Conservation (phyloP, 1,140 invertebrate species). For the Sycophila sp. region DNA sequence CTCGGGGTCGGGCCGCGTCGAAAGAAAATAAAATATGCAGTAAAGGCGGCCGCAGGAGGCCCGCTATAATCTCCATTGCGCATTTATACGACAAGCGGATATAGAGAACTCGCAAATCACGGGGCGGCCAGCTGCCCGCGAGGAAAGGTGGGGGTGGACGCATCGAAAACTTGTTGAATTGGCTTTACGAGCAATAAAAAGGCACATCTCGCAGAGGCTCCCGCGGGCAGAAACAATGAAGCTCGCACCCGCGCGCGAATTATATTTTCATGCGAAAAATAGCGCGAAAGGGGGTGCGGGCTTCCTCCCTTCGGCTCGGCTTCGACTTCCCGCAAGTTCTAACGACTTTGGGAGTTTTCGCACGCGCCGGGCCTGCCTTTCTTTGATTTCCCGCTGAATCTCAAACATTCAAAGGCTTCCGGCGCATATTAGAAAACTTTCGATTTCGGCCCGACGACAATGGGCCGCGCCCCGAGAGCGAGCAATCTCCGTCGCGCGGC, state of each 20-base stretch:
- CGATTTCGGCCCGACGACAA: constrained; percentile 18
- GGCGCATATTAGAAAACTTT: constrained; percentile 36
- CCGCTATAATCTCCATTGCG: too few species aligned
- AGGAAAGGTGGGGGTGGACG: too few species aligned
- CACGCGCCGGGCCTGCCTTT: constrained; percentile 10
- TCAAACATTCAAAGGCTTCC: constrained; percentile 34
- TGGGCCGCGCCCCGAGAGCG: too few species aligned
- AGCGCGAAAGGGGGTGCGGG: neutral
- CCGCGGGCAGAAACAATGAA: constrained; percentile 30
- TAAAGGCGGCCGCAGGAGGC: too few species aligned
- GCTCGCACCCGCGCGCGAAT: neutral
- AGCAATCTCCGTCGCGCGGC: too few species aligned
- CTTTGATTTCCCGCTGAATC: constrained; percentile 32
- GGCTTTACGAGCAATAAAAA: constrained; percentile 31
- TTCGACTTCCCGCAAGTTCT: constrained; percentile 24
- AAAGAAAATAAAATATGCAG: too few species aligned
- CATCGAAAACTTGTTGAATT: constrained; percentile 37
- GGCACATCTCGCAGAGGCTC: neutral
- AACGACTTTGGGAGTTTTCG: constrained; percentile 34
- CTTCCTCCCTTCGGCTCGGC: neutral
- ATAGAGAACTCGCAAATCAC: too few species aligned
- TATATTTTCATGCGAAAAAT: constrained; percentile 37
- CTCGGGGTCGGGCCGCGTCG: too few species aligned
- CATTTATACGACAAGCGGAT: too few species aligned
- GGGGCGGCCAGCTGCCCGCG: too few species aligned